These are phyloP conservation scores for Brenthis ino DNA, from an alignment of 2,888 invertebrate species.

Conservation along the genomic window DNA sequence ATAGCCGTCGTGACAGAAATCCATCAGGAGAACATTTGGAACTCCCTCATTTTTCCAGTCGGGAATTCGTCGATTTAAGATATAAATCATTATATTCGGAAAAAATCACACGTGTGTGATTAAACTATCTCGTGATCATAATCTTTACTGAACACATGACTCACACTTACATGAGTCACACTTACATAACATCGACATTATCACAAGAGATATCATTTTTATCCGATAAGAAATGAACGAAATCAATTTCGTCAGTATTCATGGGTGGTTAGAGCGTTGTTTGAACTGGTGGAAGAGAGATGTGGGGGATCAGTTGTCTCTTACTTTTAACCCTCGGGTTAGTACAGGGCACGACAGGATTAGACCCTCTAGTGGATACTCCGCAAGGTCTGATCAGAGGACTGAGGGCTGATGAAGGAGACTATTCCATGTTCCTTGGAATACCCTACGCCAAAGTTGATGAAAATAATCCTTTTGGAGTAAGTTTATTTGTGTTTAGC, in stretches of 20 bases:
- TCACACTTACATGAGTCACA: too few species aligned
- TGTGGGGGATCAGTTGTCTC: not conserved
- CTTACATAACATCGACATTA: too few species aligned
- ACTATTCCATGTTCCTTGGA: constrained; percentile 52
- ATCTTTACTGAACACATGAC: too few species aligned
- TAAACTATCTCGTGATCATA: too few species aligned
- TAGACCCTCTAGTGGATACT: constrained; percentile 56
- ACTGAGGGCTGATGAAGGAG: constrained; percentile 45
- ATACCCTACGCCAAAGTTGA: constrained; percentile 52
- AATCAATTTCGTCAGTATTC: not conserved
- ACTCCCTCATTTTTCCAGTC: too few species aligned
- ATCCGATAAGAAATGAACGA: not conserved
- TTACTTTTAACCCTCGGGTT: constrained; percentile 27
- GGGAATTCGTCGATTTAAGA: too few species aligned
- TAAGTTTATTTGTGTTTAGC: constrained; percentile 39
- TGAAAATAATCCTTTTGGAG: constrained; percentile 50
- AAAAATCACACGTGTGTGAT: too few species aligned
- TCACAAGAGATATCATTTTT: not conserved
- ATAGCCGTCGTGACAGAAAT: too few species aligned
- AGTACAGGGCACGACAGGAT: constrained; percentile 33
- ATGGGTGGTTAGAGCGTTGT: too few species aligned
- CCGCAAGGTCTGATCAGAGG: constrained; percentile 54
- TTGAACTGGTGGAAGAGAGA: not conserved
- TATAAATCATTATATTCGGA: too few species aligned
- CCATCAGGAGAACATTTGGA: too few species aligned